phyloP scores from a whole-genome alignment of 2,888 invertebrate genomes.

The Ditula angustiorana region DNA sequence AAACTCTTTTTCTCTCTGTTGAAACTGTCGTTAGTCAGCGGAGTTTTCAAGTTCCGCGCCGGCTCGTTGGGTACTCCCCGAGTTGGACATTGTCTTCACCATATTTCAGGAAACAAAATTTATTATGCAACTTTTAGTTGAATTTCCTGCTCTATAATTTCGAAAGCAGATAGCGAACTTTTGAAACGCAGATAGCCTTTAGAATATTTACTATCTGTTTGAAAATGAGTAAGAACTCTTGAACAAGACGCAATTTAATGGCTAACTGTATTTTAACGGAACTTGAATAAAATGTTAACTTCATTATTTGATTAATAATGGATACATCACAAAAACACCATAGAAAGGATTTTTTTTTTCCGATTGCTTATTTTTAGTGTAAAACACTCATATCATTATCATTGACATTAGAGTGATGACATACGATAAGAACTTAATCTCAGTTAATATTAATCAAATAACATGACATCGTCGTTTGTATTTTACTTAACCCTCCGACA shows the following conservation, averaged over 20 bases:
- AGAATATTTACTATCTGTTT: conserved; percentile 6
- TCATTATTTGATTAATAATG: not conserved
- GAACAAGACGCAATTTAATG: not conserved
- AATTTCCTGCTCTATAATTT: conserved; percentile 44
- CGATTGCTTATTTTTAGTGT: too few species aligned
- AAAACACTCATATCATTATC: too few species aligned
- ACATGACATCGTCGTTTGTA: too few species aligned
- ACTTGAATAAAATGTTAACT: not conserved
- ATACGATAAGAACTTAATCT: too few species aligned
- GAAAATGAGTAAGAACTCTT: not conserved
- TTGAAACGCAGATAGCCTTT: conserved; percentile 9
- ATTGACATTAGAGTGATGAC: too few species aligned
- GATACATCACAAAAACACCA: too few species aligned
- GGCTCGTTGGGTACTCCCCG: conserved; percentile 53
- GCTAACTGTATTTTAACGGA: not conserved
- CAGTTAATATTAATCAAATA: too few species aligned
- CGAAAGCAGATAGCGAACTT: conserved; percentile 32
- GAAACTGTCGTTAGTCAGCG: conserved; percentile 62
- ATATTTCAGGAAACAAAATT: conserved; percentile 57
- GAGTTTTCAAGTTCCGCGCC: conserved; percentile 59
- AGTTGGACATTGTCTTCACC: conserved; percentile 62
- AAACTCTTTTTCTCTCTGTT: conserved; percentile 54
- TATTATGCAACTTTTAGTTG: conserved; percentile 56
- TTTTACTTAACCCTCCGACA: too few species aligned
- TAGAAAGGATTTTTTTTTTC: too few species aligned